Evolutionary conservation across 1,140 invertebrate genomes (phyloP), one percentile per base, ranked within the genome.

Genomic region (Neodiprion fabricii): DNA sequence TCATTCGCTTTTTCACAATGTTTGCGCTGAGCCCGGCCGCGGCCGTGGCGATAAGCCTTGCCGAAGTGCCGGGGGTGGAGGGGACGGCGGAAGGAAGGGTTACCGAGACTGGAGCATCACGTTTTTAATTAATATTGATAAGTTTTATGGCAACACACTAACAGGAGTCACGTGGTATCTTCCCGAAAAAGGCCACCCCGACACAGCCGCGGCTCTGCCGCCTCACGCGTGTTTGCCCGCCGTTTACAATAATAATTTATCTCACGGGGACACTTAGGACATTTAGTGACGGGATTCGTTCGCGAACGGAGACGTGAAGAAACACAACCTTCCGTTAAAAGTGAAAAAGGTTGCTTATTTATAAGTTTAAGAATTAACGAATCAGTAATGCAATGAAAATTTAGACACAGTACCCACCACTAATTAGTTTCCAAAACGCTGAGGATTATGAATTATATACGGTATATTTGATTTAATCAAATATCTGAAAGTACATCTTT

Each of bases 1-100:
- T 85, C 85, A 84, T 86, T 83, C 83, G 84, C 80, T 85, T 85
- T 85, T 87, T 87, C 85, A 82, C 83, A 82, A 83, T 86, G 85
- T 87, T 87, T 87, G 79, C 82, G 53, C 81, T 81, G 79, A 80
- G 79, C 83, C 78, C 74, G 53, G 53, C 53, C 53, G 81, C 82
- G 82, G 85, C 84, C 83, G 80, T 53, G 78, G 82, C 83, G 86
- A 87, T 85, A 86, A 84, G 84, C 81, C 40, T 69, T 21, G 21
- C 67, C 67, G 17, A 23, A 69, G 40, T 80, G 74, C 74, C 78
- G 79, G 80, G 80, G 79, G 79, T 78, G 77, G 78, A 79, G 81
- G 79, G 80, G 77, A 79, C 53, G 53, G 53, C n/a, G 53, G 53
- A 61, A 61, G 68, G 72, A 76, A 75, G 76, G 76, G 76, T 77